Conservation (phyloP, 2,888 invertebrate genomes). For the Drosophila ustulata region DNA sequence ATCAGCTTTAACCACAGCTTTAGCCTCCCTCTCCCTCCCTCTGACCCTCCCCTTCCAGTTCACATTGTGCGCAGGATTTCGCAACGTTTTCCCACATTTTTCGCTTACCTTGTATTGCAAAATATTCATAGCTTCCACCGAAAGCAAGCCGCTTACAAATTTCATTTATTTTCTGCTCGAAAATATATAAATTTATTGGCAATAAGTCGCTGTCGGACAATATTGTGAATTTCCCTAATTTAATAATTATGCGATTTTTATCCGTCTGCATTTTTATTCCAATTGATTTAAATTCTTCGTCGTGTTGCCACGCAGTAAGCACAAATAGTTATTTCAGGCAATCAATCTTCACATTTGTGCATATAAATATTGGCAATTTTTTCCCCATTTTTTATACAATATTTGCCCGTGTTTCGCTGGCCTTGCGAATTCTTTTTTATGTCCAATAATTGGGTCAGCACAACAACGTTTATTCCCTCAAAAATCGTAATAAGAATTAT, state of each 20-base stretch:
- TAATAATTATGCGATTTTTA: background rate
- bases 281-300: background rate
- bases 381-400: background rate
- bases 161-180: background rate
- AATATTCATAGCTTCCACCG: constrained; percentile 42
- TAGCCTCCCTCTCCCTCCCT: background rate
- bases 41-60: too few species aligned
- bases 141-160: constrained; percentile 33
- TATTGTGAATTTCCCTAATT: background rate
- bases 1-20: background rate
- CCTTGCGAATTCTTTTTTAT: constrained; percentile 8
- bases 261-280: background rate
- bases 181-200: background rate
- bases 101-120: constrained; percentile 37
- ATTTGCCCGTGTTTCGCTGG: background rate
- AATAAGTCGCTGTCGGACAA: background rate
- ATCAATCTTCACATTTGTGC: constrained; percentile 1
- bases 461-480: too few species aligned
- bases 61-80: constrained; percentile 5
- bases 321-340: constrained; percentile 9
- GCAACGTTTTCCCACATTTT: constrained; percentile 5
- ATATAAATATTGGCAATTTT: background rate
- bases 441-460: background rate
- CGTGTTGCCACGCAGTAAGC: background rate
- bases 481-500: background rate